These are phyloP conservation scores for Cheilosia vernalis DNA, from an alignment of 2,888 invertebrate species.

Conservation along the genomic window DNA sequence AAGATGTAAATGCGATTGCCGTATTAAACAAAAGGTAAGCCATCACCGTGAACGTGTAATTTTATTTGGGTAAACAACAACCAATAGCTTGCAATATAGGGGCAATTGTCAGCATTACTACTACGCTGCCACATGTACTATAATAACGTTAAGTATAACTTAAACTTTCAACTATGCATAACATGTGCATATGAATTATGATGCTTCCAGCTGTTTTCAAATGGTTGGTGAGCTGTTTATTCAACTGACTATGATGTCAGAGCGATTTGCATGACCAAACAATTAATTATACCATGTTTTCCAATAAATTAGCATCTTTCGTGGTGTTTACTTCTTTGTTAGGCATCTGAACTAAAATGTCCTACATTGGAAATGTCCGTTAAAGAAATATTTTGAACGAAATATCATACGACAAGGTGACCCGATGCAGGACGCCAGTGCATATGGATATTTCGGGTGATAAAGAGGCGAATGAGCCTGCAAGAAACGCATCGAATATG, in stretches of 20 bases:
- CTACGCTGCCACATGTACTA: neutral
- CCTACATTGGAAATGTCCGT: too few relatives aligned
- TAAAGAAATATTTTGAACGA: too few relatives aligned
- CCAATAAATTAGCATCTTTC: neutral
- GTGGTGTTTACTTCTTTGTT: too few relatives aligned
- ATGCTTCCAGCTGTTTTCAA: neutral
- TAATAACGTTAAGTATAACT: neutral
- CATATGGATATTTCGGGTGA: too few relatives aligned
- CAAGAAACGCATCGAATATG: too few relatives aligned
- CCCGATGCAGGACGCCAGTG: too few relatives aligned
- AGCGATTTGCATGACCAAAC: neutral
- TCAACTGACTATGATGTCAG: neutral
- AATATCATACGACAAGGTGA: too few relatives aligned
- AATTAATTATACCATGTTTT: neutral
- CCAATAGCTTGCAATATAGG: too few relatives aligned
- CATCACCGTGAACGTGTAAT: neutral
- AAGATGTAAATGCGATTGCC: slow-evolving; percentile 86
- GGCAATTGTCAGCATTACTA: neutral
- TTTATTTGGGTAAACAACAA: slow-evolving; percentile 8
- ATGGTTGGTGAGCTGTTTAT: neutral
- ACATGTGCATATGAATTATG: too few relatives aligned
- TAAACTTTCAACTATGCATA: too few relatives aligned
- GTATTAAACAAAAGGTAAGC: slow-evolving; percentile 83
- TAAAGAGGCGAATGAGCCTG: too few relatives aligned
- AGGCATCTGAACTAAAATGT: too few relatives aligned